Conservation (phyloP, 2,113 vertebrate genomes). For the Brachirus orientalis region DNA sequence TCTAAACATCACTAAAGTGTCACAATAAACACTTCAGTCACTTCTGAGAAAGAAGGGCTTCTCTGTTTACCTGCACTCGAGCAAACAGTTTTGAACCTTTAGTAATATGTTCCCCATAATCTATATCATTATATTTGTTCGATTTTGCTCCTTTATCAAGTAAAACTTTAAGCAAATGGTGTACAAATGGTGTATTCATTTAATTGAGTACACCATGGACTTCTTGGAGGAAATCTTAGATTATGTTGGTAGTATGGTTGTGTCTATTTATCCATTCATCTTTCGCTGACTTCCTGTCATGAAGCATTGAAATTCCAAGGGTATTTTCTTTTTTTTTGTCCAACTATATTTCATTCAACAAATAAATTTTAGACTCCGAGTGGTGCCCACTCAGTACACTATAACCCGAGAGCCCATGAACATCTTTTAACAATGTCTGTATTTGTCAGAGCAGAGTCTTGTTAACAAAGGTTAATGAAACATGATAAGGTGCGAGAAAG, state of each 20-base stretch:
- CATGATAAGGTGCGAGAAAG: conserved; percentile 20
- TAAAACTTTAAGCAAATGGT: conserved; percentile 29
- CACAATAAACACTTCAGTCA: too few relatives aligned
- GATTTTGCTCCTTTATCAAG: conserved; percentile 47
- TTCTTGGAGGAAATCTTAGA: conserved; percentile 34
- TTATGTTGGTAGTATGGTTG: neutral
- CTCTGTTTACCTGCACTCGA: too few relatives aligned
- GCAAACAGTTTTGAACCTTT: too few relatives aligned
- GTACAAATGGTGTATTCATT: too few relatives aligned
- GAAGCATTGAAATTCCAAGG: too few relatives aligned
- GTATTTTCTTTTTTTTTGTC: neutral
- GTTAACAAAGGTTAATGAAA: conserved; percentile 48
- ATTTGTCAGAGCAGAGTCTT: conserved; percentile 33
- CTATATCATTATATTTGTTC: conserved; percentile 52
- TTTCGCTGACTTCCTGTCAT: neutral
- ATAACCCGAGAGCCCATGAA: neutral
- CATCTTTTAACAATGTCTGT: conserved; percentile 10
- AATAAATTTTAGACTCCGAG: neutral
- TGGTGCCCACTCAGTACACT: neutral
- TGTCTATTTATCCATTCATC: neutral
- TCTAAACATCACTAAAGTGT: too few relatives aligned
- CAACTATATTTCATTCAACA: neutral
- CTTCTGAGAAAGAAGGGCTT: too few relatives aligned
- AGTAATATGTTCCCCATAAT: conserved; percentile 55
- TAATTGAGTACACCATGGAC: too few relatives aligned